Evolutionary conservation across 92 coral and sea anemone genomes (phyloP).

Genomic region (Parazoanthus darwini): DNA sequence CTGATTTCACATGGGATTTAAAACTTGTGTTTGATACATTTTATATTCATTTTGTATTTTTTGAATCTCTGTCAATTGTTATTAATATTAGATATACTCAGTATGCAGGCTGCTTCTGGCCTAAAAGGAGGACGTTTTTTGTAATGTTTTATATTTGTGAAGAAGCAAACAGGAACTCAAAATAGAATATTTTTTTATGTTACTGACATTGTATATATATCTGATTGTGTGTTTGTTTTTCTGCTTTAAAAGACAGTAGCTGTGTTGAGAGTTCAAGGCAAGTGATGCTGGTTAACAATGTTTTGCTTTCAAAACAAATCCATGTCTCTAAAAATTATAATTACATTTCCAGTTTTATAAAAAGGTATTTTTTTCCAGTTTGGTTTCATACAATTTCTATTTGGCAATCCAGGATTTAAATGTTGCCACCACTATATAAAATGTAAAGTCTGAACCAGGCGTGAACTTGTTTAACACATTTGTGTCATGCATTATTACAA

Average conservation of each 20-base stretch:
- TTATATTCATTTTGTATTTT: neutral
- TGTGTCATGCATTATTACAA: neutral
- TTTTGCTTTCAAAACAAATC: no score
- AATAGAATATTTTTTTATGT: no score
- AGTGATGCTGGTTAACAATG: no score
- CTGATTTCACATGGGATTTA: slow-evolving; percentile 9
- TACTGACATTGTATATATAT: neutral
- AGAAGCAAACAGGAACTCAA: slow-evolving; percentile 11
- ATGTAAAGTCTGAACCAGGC: neutral
- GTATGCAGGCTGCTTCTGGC: neutral
- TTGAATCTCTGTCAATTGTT: neutral
- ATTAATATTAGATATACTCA: neutral
- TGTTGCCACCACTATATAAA: neutral
- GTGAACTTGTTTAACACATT: neutral
- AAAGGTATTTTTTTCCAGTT: no score
- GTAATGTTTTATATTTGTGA: neutral
- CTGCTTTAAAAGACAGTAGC: neutral
- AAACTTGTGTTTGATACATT: neutral
- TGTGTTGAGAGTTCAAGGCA: neutral
- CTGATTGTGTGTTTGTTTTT: no score
- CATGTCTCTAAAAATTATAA: no score
- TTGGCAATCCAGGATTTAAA: neutral
- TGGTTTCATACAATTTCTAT: no score
- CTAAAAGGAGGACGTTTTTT: neutral
- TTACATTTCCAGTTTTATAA: no score